phyloP scores from a whole-genome alignment of 2,888 invertebrate species.

The Gymnosoma rotundatum region DNA sequence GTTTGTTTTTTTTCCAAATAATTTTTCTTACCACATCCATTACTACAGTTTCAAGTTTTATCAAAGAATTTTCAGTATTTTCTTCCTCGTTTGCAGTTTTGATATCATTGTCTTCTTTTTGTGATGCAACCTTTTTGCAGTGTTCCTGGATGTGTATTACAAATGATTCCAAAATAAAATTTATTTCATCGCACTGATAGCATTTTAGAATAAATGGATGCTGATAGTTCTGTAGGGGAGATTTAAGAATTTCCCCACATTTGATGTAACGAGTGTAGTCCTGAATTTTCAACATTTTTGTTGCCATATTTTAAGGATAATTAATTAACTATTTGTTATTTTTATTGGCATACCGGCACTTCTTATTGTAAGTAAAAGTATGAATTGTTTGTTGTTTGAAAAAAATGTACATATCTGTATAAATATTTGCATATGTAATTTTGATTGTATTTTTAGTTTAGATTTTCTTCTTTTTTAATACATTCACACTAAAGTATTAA shows the following conservation, averaged over 20 bases:
- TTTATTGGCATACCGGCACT: background rate
- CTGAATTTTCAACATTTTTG: constrained; percentile 30
- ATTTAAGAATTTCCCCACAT: constrained; percentile 63
- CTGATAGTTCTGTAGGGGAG: constrained; percentile 41
- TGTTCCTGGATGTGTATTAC: constrained; percentile 51
- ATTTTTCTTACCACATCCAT: constrained; percentile 37
- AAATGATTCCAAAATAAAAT: constrained; percentile 57
- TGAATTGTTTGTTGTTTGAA: background rate
- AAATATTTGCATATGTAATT: background rate
- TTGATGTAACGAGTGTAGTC: constrained; percentile 58
- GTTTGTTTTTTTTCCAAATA: too few relatives aligned
- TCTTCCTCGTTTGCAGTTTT: constrained; percentile 3
- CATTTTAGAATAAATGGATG: constrained; percentile 58
- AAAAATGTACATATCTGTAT: background rate
- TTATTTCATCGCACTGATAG: constrained; percentile 51
- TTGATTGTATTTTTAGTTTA: constrained; percentile 2
- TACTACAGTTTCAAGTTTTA: constrained; percentile 28
- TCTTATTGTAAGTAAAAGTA: background rate
- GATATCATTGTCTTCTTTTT: background rate
- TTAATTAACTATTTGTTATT: background rate
- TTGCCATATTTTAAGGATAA: constrained; percentile 11
- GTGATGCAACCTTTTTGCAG: background rate
- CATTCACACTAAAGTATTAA: constrained; percentile 17
- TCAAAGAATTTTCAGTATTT: constrained; percentile 24
- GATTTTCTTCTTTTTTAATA: constrained; percentile 13